Conservation (phyloP, 2,888 invertebrate species). For the Harmothoe impar region DNA sequence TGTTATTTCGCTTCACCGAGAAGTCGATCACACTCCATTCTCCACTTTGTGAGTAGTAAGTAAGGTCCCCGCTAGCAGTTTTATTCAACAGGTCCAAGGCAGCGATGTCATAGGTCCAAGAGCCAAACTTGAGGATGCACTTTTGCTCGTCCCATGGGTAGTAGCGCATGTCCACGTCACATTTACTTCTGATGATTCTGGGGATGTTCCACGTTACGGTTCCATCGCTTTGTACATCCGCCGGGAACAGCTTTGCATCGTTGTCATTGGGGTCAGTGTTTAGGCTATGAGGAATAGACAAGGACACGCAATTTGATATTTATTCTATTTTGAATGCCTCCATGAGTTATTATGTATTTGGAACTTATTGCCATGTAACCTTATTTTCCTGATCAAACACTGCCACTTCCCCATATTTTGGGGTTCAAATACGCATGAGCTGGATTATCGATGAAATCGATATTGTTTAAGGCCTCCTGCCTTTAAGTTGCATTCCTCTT, state of each 20-base stretch:
- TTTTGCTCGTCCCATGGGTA: conserved; percentile 44
- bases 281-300: too few species aligned
- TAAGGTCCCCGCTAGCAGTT: neutral
- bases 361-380: too few species aligned
- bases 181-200: conserved; percentile 24
- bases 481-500: too few species aligned
- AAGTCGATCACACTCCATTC: conserved; percentile 1
- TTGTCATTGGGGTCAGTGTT: too few species aligned
- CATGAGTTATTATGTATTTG: too few species aligned
- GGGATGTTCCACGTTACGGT: conserved; percentile 27
- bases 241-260: neutral
- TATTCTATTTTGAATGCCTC: too few species aligned
- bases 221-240: neutral
- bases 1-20: neutral
- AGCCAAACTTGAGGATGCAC: conserved; percentile 41
- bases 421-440: too few species aligned
- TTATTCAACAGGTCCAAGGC: neutral
- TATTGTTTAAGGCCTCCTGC: too few species aligned
- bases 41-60: neutral
- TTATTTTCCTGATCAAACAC: too few species aligned
- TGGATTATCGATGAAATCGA: too few species aligned
- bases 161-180: conserved; percentile 7
- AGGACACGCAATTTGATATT: too few species aligned
- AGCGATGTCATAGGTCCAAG: conserved; percentile 40
- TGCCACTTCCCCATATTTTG: too few species aligned